Base-by-base conservation (phyloP, 2,888 invertebrate species). In the Strigamia crassipes region DNA sequence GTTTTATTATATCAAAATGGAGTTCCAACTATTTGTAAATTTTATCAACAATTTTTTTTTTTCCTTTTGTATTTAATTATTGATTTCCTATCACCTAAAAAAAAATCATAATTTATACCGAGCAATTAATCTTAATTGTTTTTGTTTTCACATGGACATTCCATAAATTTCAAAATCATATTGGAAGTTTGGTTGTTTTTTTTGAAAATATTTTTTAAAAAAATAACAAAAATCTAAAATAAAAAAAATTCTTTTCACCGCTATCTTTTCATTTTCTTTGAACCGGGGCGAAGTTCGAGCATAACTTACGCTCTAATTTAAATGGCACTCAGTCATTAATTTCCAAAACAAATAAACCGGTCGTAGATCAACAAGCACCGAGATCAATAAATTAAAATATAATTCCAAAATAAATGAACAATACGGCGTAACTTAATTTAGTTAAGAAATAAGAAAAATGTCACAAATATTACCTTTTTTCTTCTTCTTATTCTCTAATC, bases 401-500 rank as follows among this genome's bases (percentile, higher is more conserved):
- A 27, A 13, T 73, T 31, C 31, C 6, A 66, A 73, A 31, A 31
- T 27, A 73, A 31, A 73, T 73, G 27, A 73, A 61, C 1, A 61
- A 21, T 12, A 6, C 18, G 1, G 38, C 38, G 6, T 10, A 2
- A 38, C 10, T 38, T 38, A 10, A 51, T 3, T 18, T 27, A 27
- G 27, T 27, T 27, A 27, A 27, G 27, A 27, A 27, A 27, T 27
- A 27, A 27, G 27, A 27, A 27, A 27, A 27, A 27, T 27, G 1
- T 27, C 27, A 27, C 3, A 27, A 18, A 23, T 8, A 89, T 84
- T 82, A 81, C 84, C 80, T 86, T 86, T 87, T 92, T 94, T 91
- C 91, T 93, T 94, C 82, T 92, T 92, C 89, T 93, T 94, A 82
- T 92, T 92, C 85, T 92, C 91, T 81, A 91, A 92, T 85, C 94